phyloP scores from a whole-genome alignment of 2,888 invertebrate genomes.

The Craniophora ligustri region DNA sequence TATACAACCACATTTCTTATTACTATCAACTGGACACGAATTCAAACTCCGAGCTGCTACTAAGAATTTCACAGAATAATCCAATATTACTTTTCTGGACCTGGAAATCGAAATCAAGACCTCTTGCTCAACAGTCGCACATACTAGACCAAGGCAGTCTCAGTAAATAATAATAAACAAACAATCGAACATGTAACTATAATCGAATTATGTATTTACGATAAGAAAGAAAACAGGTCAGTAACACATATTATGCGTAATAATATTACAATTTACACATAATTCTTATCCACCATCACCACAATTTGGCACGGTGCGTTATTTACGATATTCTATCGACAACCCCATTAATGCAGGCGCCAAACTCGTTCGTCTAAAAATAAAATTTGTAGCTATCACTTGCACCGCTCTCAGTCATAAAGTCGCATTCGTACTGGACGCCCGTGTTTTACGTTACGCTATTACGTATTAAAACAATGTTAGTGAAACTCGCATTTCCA shows the following conservation, averaged over 20 bases:
- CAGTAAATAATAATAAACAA: constrained; percentile 18
- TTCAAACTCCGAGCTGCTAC: too few relatives aligned
- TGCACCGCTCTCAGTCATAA: constrained; percentile 51
- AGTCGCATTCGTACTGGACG: constrained; percentile 61
- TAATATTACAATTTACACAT: constrained; percentile 35
- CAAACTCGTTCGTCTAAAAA: constrained; percentile 55
- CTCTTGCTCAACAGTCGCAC: too few relatives aligned
- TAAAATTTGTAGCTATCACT: constrained; percentile 48
- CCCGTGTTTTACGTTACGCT: constrained; percentile 57
- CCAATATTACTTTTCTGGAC: too few relatives aligned
- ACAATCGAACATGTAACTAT: constrained; percentile 8
- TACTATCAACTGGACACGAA: too few relatives aligned
- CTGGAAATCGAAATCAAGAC: too few relatives aligned
- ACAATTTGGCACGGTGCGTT: constrained; percentile 45
- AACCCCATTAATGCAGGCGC: constrained; percentile 52
- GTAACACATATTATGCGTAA: constrained; percentile 25
- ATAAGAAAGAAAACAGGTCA: constrained; percentile 31
- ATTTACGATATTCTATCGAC: constrained; percentile 54
- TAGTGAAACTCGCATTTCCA: constrained; percentile 76
- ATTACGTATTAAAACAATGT: too few relatives aligned
- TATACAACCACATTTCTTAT: too few relatives aligned
- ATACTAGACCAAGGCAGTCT: too few relatives aligned
- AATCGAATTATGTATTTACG: constrained; percentile 24
- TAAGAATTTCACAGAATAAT: too few relatives aligned
- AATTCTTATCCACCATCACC: constrained; percentile 21